phyloP scores from a whole-genome alignment of 2,113 vertebrate species.

The Hystrix cristata region DNA sequence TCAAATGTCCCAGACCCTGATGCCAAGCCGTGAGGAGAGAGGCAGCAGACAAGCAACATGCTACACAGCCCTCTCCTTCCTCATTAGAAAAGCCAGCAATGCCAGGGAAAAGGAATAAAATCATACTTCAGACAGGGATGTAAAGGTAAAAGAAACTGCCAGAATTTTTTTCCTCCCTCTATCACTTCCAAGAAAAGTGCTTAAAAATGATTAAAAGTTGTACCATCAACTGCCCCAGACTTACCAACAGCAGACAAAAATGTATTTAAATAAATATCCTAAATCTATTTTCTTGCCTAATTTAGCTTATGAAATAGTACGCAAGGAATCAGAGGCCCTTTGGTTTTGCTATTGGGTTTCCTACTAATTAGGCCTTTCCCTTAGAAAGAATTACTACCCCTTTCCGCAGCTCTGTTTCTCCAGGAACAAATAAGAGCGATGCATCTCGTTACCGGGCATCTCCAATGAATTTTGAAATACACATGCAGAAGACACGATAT shows the following conservation, averaged over 20 bases:
- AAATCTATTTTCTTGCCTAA: slow-evolving; percentile 13
- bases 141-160: background rate
- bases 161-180: background rate
- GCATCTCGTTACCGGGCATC: background rate
- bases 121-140: background rate
- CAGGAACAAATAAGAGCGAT: slow-evolving; percentile 63
- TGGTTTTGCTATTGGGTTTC: slow-evolving; percentile 41
- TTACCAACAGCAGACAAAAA: background rate
- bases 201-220: background rate
- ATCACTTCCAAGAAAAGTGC: background rate
- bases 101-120: background rate
- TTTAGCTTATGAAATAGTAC: slow-evolving; percentile 50
- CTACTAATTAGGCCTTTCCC: slow-evolving; percentile 60
- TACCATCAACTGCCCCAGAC: background rate
- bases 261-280: background rate
- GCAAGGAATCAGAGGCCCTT: slow-evolving; percentile 40
- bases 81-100: background rate
- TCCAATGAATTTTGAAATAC: slow-evolving; percentile 57
- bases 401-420: slow-evolving; percentile 32
- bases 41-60: background rate
- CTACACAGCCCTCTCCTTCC: background rate
- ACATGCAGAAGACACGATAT: background rate
- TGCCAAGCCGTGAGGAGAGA: background rate
- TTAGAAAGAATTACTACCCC: slow-evolving; percentile 45
- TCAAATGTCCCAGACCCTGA: background rate